A percentile compares a stretch with the other conserved stretches of the same genome.
phyloP scores from a whole-genome alignment of 2,113 vertebrate genomes.

The Xenopus laevis region DNA sequence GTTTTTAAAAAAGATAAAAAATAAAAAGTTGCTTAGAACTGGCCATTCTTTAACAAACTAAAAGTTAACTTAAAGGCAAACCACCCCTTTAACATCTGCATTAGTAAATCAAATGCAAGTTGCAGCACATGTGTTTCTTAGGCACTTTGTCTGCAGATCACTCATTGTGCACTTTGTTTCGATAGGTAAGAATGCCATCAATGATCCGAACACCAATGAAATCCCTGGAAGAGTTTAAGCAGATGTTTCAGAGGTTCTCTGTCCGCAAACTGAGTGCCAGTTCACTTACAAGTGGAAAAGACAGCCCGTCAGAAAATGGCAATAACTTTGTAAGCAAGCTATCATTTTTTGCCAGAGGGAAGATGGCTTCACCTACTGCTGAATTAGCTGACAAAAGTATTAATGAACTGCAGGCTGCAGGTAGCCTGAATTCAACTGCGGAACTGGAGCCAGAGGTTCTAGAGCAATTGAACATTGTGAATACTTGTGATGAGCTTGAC shows the following conservation, averaged over 20 bases:
- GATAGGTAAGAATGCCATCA: conserved; percentile 68
- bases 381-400: conserved; percentile 41
- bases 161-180: conserved; percentile 6
- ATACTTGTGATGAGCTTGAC: not conserved
- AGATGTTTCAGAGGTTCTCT: conserved; percentile 79
- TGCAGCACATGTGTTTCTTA: too few relatives aligned
- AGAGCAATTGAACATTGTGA: not conserved
- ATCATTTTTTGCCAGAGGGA: conserved; percentile 62
- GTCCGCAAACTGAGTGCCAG: conserved; percentile 65
- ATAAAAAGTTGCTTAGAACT: too few relatives aligned
- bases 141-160: too few relatives aligned
- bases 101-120: too few relatives aligned
- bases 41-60: too few relatives aligned
- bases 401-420: not conserved
- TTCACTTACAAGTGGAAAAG: conserved; percentile 52
- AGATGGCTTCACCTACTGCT: conserved; percentile 53
- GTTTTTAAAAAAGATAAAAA: too few relatives aligned
- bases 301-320: conserved; percentile 56
- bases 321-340: conserved; percentile 63
- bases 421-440: not conserved
- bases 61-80: too few relatives aligned
- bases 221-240: conserved; percentile 82
- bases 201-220: conserved; percentile 64
- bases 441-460: conserved; percentile 6
- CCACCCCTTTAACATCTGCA: too few relatives aligned